A percentile compares a stretch with the other conserved stretches of the same genome.
Conservation (phyloP, 2,113 vertebrate species). For the Nycticorax nycticorax region DNA sequence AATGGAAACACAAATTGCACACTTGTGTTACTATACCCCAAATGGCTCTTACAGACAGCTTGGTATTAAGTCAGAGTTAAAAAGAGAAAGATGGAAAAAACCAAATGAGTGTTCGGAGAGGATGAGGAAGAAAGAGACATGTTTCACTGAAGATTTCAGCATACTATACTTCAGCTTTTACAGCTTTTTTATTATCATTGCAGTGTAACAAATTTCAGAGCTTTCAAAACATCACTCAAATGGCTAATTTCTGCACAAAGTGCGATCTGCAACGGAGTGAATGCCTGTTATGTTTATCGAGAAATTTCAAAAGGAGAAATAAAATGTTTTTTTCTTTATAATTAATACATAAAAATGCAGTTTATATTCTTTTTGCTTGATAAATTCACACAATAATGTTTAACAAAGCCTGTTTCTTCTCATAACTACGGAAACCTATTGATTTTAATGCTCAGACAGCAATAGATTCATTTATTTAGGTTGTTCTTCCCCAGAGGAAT, state of each 20-base stretch:
- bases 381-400: background rate
- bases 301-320: background rate
- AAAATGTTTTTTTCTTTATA: background rate
- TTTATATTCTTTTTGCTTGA: background rate
- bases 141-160: background rate
- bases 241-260: constrained; percentile 1
- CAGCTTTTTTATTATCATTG: background rate
- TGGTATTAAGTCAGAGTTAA: background rate
- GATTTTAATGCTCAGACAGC: background rate
- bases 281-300: background rate
- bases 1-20: background rate
- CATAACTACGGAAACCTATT: background rate
- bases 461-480: background rate
- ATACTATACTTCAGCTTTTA: background rate
- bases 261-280: background rate
- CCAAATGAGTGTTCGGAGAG: background rate
- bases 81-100: background rate
- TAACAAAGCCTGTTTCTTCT: background rate
- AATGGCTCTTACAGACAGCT: background rate
- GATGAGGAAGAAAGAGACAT: background rate
- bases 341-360: background rate
- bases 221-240: constrained; percentile 35
- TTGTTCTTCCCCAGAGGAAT: background rate
- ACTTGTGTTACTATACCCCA: background rate
- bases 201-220: background rate